Evolutionary conservation across 2,113 vertebrate species (phyloP).

Genomic region (Petrocephalus zakoni): DNA sequence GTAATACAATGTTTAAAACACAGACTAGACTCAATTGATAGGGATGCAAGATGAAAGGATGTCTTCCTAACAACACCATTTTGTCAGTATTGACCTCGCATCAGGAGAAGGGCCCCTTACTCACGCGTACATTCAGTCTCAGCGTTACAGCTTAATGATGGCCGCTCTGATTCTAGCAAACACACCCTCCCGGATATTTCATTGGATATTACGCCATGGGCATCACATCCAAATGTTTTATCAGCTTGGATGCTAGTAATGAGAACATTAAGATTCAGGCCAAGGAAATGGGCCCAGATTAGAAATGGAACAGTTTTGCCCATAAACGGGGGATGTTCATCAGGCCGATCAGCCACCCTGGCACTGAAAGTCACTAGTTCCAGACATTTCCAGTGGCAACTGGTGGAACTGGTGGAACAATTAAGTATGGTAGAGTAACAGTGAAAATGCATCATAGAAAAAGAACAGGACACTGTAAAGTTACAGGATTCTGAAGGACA

Average conservation of each 20-base stretch:
- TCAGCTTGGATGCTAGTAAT: background rate
- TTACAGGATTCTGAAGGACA: background rate
- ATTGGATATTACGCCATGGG: background rate
- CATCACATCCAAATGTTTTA: constrained; percentile 6
- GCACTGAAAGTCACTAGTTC: background rate
- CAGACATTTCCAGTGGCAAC: background rate
- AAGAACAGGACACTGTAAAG: background rate
- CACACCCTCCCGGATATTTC: background rate
- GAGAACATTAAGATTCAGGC: background rate
- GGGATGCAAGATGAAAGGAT: background rate
- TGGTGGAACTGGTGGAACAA: background rate
- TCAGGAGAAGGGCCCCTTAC: background rate
- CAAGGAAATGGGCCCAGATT: background rate
- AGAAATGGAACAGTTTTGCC: background rate
- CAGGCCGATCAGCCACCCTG: background rate
- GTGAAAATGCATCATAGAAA: background rate
- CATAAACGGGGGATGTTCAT: background rate
- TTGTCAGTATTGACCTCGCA: constrained; percentile 5
- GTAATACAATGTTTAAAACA: background rate
- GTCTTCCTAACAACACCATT: background rate
- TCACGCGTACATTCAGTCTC: background rate
- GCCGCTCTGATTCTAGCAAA: background rate
- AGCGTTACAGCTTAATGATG: background rate
- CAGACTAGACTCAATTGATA: background rate
- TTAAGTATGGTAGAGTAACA: background rate